Evolutionary conservation across 2,113 vertebrate genomes (phyloP).

Genomic region (Clarias gariepinus): DNA sequence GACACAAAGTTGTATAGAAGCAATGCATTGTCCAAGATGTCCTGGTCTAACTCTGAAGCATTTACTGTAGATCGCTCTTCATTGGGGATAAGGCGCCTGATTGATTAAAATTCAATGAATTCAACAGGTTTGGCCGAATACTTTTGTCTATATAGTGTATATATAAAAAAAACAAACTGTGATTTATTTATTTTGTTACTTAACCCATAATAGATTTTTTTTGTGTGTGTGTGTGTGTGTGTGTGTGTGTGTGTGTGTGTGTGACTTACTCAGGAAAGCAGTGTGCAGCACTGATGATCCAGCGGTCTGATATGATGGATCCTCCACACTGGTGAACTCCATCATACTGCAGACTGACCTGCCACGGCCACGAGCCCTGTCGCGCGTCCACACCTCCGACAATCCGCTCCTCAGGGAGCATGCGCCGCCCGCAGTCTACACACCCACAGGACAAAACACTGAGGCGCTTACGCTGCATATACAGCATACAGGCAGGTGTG

Average conservation of each 20-base stretch:
- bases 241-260: conserved; percentile 12
- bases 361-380: conserved; percentile 87
- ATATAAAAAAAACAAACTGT: not conserved
- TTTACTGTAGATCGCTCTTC: too few species aligned
- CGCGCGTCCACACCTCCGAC: conserved; percentile 82
- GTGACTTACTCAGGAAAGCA: conserved; percentile 86
- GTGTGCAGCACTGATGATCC: conserved; percentile 87
- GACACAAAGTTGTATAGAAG: too few species aligned
- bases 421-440: conserved; percentile 84
- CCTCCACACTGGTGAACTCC: conserved; percentile 85
- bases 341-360: conserved; percentile 86
- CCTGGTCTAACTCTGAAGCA: too few species aligned
- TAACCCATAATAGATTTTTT: too few species aligned
- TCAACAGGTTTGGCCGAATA: too few species aligned
- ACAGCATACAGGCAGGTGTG: not conserved
- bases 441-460: not conserved
- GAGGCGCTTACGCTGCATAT: not conserved
- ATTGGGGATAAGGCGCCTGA: too few species aligned
- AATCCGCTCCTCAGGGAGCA: conserved; percentile 82
- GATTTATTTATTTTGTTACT: not conserved
- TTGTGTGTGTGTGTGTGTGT: not conserved
- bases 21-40: too few species aligned
- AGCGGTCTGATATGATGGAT: conserved; percentile 84
- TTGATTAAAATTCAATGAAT: too few species aligned
- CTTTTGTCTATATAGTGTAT: too few species aligned